Conservation (phyloP, 2,113 vertebrate genomes). For the Varanus salvator region DNA sequence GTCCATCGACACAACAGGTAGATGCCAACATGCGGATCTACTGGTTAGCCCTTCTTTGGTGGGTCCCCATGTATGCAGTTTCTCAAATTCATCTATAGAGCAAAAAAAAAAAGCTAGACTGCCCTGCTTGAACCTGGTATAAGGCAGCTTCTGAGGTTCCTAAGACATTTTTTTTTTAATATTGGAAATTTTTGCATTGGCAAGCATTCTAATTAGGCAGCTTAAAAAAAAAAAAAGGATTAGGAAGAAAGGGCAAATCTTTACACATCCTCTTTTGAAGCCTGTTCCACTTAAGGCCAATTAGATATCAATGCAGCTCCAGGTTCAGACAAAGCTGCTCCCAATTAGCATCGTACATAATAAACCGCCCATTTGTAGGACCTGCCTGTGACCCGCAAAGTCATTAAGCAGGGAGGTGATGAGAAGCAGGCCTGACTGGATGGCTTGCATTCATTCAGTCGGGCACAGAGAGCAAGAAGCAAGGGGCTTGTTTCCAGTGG, state of each 20-base stretch:
- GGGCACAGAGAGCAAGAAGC: background rate
- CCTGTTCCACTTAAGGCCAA: background rate
- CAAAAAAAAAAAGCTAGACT: too few species aligned
- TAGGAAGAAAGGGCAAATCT: background rate
- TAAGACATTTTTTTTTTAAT: too few species aligned
- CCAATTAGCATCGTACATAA: background rate
- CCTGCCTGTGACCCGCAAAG: background rate
- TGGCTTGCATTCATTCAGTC: background rate
- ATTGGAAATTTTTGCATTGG: too few species aligned
- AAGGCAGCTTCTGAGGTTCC: too few species aligned
- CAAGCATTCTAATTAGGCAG: background rate
- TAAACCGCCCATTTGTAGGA: slow-evolving; percentile 26
- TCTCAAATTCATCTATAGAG: too few species aligned
- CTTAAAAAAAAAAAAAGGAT: background rate
- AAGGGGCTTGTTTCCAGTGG: background rate
- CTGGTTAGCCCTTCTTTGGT: too few species aligned
- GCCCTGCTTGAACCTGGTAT: too few species aligned
- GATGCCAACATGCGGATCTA: too few species aligned
- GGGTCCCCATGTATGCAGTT: too few species aligned
- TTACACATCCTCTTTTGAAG: background rate
- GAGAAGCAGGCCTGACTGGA: background rate
- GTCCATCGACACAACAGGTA: too few species aligned
- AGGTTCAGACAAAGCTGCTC: background rate
- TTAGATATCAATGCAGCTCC: slow-evolving; percentile 12
- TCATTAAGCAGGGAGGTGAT: background rate